Evolutionary conservation across 2,113 vertebrate species (phyloP).

Genomic region (Tauraco erythrolophus): DNA sequence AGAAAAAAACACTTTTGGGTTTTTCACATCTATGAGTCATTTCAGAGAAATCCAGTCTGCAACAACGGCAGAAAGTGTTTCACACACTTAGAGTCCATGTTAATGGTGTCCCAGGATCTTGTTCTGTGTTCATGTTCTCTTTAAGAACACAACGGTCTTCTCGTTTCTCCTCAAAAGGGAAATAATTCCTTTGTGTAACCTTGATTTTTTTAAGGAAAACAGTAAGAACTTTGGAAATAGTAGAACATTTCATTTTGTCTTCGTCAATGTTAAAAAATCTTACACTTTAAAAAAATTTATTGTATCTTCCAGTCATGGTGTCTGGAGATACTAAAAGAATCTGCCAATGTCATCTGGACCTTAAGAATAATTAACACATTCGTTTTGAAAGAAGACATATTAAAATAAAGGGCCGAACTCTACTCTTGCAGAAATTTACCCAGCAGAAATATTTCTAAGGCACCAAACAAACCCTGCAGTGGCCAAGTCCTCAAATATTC

Average conservation of each 20-base stretch:
- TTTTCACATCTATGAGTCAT: neutral
- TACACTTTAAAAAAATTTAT: neutral
- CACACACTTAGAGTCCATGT: neutral
- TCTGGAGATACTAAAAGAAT: slow-evolving; percentile 9
- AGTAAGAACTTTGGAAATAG: neutral
- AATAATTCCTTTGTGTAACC: neutral
- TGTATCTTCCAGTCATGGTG: neutral
- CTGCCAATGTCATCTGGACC: slow-evolving; percentile 3
- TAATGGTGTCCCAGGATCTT: neutral
- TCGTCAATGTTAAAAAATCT: neutral
- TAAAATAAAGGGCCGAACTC: slow-evolving; percentile 31
- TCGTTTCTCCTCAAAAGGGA: neutral
- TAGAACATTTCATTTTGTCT: neutral
- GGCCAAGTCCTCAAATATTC: slow-evolving; percentile 66
- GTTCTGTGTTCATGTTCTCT: neutral
- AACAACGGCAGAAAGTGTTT: neutral
- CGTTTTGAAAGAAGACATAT: slow-evolving; percentile 42
- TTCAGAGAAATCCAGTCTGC: neutral
- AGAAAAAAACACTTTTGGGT: neutral
- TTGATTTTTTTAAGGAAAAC: neutral
- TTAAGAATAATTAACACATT: slow-evolving; percentile 47
- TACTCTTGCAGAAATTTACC: slow-evolving; percentile 35
- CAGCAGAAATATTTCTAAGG: slow-evolving; percentile 58
- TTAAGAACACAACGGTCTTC: neutral
- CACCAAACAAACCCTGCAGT: slow-evolving; percentile 51